Evolutionary conservation across 2,888 invertebrate species (phyloP), one percentile per base, ranked within the genome.

Genomic region (Trissoscelio sp.): DNA sequence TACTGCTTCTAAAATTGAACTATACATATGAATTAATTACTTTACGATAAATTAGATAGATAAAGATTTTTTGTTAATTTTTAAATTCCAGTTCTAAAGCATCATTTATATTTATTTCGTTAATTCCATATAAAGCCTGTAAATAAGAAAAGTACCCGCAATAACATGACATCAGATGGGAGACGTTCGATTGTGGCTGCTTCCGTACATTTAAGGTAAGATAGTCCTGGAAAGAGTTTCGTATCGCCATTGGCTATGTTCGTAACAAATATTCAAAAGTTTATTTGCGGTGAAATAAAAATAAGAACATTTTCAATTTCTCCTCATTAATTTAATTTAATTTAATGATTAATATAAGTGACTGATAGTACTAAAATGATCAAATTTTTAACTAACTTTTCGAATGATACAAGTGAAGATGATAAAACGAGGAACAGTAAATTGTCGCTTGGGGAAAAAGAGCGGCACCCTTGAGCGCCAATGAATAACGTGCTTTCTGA

Each of bases 151-250:
- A 72, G 64, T 48, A 34, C 22, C n/a, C 20, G 60, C 60, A 79
- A 64, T 72, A 66, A 42, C 62, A 58, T 74, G 69, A 57, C 57
- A 53, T 48, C 34, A 53, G 70, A 72, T 73, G 57, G 18, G 55
- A 53, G 74, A 74, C 62, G 75, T 77, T 64, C 75, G 77, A 81
- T 75, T 64, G 81, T 37, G 60, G 60, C 55, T 20, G 58, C 66
- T 81, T 77, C 81, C 77, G 77, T 11, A 62, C 72, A 75, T 66
- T 77, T 77, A 66, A 75, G 37, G 53, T 24, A 51, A 77, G 69
- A 70, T 62, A 66, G 75, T 74, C 79, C 75, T 82, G 84, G 84
- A 84, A 83, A 73, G 64, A 48, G 67, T 39, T 75, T 58, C 16
- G 42, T 12, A 53, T 14, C 11, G 74, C 66, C 58, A 67, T 28